Percentiles rank a stretch among this genome's conserved stretches.
These are phyloP conservation scores for Emydura subglobosa DNA, from an alignment of 2,113 vertebrate species.

Conservation along the genomic window DNA sequence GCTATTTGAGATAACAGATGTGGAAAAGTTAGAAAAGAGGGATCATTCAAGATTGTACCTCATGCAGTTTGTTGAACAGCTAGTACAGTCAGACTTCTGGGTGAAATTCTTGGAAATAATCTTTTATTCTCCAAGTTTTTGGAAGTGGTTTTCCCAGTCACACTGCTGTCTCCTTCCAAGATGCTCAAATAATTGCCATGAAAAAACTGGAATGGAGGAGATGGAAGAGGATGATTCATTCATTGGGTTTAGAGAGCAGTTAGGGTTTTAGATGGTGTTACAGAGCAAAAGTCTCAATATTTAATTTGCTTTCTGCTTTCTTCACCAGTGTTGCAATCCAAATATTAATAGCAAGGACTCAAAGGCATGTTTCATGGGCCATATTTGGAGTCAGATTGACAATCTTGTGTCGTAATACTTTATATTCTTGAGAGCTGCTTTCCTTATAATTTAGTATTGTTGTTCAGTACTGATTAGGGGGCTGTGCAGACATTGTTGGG, in stretches of 20 bases:
- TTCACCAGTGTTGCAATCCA: neutral
- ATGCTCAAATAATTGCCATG: neutral
- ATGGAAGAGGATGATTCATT: neutral
- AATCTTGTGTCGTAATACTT: slow-evolving; percentile 59
- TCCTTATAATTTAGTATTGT: neutral
- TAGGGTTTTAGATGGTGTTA: slow-evolving; percentile 30
- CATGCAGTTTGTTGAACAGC: neutral
- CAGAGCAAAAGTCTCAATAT: slow-evolving; percentile 16
- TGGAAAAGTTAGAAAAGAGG: neutral
- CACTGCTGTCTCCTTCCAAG: neutral
- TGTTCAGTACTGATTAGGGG: neutral
- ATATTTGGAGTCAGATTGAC: slow-evolving; percentile 12
- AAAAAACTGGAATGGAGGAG: neutral
- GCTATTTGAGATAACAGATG: slow-evolving; percentile 19
- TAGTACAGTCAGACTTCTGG: neutral
- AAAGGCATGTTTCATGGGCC: slow-evolving; percentile 38
- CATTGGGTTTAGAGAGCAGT: neutral
- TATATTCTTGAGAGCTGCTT: neutral
- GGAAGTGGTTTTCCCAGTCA: neutral
- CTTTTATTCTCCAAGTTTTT: neutral
- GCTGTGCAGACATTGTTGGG: neutral
- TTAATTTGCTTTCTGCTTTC: neutral
- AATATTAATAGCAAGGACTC: slow-evolving; percentile 49
- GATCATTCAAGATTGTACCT: slow-evolving; percentile 15
- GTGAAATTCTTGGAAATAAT: neutral